phyloP scores from a whole-genome alignment of 2,797 vertebrate genomes.

The Nannoperca australis region DNA sequence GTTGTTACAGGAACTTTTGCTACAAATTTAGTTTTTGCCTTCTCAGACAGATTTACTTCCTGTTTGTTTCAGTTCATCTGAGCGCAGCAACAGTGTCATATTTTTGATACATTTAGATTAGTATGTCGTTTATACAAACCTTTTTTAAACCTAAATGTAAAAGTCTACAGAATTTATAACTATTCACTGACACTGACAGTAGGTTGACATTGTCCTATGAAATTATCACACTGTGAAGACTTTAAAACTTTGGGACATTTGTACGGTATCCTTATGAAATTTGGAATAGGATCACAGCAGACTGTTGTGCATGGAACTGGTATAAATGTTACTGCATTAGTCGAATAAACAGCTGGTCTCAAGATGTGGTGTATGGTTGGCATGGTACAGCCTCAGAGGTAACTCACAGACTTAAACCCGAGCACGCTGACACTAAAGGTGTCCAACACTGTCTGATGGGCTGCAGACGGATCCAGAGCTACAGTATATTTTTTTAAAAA shows the following conservation, averaged over 20 bases:
- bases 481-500: not conserved
- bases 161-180: not conserved
- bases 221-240: not conserved
- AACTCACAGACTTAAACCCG: conserved; percentile 9
- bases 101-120: not conserved
- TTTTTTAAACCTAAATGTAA: not conserved
- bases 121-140: not conserved
- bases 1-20: not conserved
- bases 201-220: not conserved
- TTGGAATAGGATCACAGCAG: not conserved
- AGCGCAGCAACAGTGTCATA: not conserved
- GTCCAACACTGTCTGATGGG: not conserved
- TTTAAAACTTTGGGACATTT: not conserved
- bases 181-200: not conserved
- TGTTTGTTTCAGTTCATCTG: not conserved
- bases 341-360: conserved; percentile 41
- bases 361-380: conserved; percentile 45
- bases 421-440: conserved; percentile 2
- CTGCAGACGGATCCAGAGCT: not conserved
- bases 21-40: conserved; percentile 12
- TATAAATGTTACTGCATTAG: conserved; percentile 9
- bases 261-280: not conserved
- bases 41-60: not conserved
- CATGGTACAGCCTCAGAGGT: conserved; percentile 1
- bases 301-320: not conserved